Base-by-base conservation (phyloP, 1,140 invertebrate species). In the Euura saliciscinereae region DNA sequence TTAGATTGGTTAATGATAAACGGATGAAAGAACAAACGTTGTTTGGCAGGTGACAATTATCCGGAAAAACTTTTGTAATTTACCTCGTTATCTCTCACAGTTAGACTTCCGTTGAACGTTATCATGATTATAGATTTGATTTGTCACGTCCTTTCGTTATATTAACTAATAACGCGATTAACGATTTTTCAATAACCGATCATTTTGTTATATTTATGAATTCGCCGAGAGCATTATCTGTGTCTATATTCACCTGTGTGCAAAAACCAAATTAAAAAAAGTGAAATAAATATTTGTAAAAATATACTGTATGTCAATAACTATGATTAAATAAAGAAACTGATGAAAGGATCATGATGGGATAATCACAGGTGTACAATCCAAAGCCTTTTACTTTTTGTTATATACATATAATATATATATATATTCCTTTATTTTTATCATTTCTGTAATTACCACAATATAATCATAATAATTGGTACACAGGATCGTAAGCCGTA, bases 251-350 rank as follows among this genome's bases (percentile, higher is more conserved):
- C 28, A 67, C 43, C 66, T 44, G 10, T 67, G 4, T 67, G 10
- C 10, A 67, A 28, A 28, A 28, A 28, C 28, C 59, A 10, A 64
- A 13, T 1, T 1, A 13, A 64, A 13, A 64, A 10, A 64, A 67
- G 8, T 8, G 66, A 69, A 66, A 70, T 28, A 28, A 28, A 28
- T 77, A 78, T 79, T 79, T 79, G 77, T 79, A 79, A 79, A 79
- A 59, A 77, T 78, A 72, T 78, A 77, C 76, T 78, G 75, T 79
- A 78, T 75, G 75, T 79, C 77, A 68, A 70, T 74, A 71, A 79
- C 76, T 77, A 77, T 28, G 28, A 28, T 75, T 77, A 78, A 69
- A 44, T 69, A 69, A 69, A 43, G 43, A 69, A n/a, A 59, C 10
- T 59, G 13, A 8, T 8, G 51, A 59, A 59, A 28, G 28, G 28